Base-by-base conservation (phyloP, 2,888 invertebrate genomes). In the Bruchidius siliquastri region DNA sequence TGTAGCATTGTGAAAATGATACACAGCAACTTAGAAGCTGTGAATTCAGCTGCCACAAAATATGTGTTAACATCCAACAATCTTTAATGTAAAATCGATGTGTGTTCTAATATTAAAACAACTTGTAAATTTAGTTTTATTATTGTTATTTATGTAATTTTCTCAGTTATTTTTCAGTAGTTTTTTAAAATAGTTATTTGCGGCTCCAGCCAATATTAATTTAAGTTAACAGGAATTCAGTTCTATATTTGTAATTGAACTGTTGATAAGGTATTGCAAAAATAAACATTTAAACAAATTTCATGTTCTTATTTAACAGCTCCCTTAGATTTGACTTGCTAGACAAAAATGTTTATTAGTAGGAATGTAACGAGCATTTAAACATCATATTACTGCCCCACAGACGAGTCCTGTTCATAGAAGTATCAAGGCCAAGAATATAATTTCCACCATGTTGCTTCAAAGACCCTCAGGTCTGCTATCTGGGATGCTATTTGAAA, bases 171-270 rank as follows among this genome's bases (percentile, higher is more conserved):
- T 77, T 80, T 81, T 79, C 73, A 81, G 80, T 82, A 82, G 79
- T 77, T 78, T 26, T 75, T 82, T 81, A 81, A 78, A 80, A 82
- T 82, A 83, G 82, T 80, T 82, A 80, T 81, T 79, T 78, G 79
- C 77, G 80, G 80, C 80, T 75, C 79, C 76, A 67, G 79, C 79
- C 75, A 71, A 79, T 79, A 76, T 80, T 82, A 78, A 80, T 82
- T 80, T 83, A 81, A 82, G 82, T 84, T 82, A 82, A 82, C 81
- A 81, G 82, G 80, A 81, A 81, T 82, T 83, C 81, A 79, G 82
- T 83, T 83, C 81, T 79, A 81, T 81, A 82, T 83, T 82, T 83
- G 81, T 83, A 83, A 83, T 80, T 81, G 79, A 82, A 81, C 81
- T 83, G 83, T 83, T 83, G 83, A 81, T 81, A 81, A 82, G 81